Evolutionary conservation across 2,113 vertebrate genomes (phyloP), one percentile per base, ranked within the genome.

Genomic region (Dipodomys spectabilis): DNA sequence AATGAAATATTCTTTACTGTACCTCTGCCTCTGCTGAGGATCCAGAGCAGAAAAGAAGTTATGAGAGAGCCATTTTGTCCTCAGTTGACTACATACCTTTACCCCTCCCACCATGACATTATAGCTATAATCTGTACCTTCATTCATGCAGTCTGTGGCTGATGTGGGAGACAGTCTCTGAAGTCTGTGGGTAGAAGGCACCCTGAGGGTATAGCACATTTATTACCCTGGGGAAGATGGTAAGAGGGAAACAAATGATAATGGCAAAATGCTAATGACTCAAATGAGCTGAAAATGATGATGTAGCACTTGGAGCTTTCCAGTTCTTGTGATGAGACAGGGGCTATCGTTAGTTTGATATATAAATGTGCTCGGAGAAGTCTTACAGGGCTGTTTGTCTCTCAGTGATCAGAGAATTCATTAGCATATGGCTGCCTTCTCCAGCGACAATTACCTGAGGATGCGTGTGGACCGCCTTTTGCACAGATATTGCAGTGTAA

Each of bases 281-380:
- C 80, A 86, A 94, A 86, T 75, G 92, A 92, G 85, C 94, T 94
- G 93, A 90, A 97, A 94, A 96, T 87, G 92, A 96, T 88, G 93
- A 78, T 75, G 32, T 44, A 91, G 93, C 88, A 57, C 87, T 84
- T 81, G 72, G 67, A 82, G 82, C 72, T 72, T 88, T 74, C 64
- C 4, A 8, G 69, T 75, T 86, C 57, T 65, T 30, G 39, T 28
- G 82, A 82, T 57, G 80, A 94, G 82, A 85, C 49, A 18, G 49
- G 79, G 23, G 30, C 82, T 82, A 75, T 77, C 9, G 0, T 88
- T 95, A 83, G 78, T 78, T 78, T 86, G 94, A 86, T 93, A 69
- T 73, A 90, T 88, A 90, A 84, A 67, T 84, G 57, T 91, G 83
- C 93, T 93, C 27, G 10, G 79, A 94, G 86, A 94, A 92, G 62